Evolutionary conservation across 2,888 invertebrate genomes (phyloP), one percentile per base, ranked within the genome.

Genomic region (Andrena chrysosceles): DNA sequence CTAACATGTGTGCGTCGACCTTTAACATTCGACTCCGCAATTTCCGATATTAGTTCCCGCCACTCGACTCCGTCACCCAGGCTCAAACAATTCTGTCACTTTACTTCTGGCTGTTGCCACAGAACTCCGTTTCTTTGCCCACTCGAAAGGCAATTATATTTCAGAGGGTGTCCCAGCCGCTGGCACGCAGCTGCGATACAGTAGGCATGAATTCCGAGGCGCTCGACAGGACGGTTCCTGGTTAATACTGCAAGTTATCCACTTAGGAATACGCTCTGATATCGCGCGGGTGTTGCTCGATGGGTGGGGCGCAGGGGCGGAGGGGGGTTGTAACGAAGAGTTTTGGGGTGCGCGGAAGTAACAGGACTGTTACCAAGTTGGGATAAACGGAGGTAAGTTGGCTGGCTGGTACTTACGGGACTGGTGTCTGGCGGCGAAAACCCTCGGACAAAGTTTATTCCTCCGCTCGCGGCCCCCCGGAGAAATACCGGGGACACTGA

Each of bases 241-340:
- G 90, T 90, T 92, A 92, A 92, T 91, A 91, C 89, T 87, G 85
- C 87, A 91, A 93, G 90, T 93, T 93, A 91, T 91, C 92, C 92
- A 91, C 92, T 92, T 92, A 92, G 92, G 89, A 91, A 92, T 92
- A 91, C 91, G 83, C 88, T 87, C 86, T 90, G 90, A 91, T 88
- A 88, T 90, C 87, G 69, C 60, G 70, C 56, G 80, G 67, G 67
- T 69, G 70, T 35, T 26, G n/a, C 42, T 42, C 42, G 16, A 42
- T 16, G 4, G 42, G 42, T 42, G 42, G 42, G 42, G 42, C 42
- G 42, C 42, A 31, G 62, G 48, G 63, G 2, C 35, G 56, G 2
- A 2, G 26, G 1, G 67, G 26, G 54, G 33, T 16, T 56, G 56
- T 56, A 60, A 78, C 67, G 49, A 70, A 59, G 74, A 71, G 75